Base-by-base conservation (phyloP, 2,797 vertebrate species). In the Phylloscopus collybita region DNA sequence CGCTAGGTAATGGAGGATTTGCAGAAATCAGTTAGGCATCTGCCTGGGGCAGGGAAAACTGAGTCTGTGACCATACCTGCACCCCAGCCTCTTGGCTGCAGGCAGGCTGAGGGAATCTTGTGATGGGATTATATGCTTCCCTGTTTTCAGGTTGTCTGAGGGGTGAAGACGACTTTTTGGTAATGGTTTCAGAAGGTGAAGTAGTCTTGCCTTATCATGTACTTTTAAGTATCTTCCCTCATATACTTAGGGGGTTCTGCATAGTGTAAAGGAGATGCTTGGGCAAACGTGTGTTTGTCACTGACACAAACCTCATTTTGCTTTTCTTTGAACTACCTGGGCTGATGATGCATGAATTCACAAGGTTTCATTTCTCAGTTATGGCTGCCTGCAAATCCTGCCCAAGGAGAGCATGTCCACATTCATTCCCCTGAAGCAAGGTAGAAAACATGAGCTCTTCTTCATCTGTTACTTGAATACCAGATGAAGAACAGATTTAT, bases 1-100 rank as follows among this genome's bases (percentile, higher is more conserved):
- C 0, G 9, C 88, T 93, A 95, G 94, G 93, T 94, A 95, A 94
- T 84, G 88, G 87, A 93, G 75, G 70, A 67, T 95, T 92, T 96
- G 95, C 78, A 86, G 80, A 88, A 93, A 86, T 94, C 78, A 50
- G 72, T 94, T 81, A 74, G 93, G 64, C 61, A 6, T 81, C 96
- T 95, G 80, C 93, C 86, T 60, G 79, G 79, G 69, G 69, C 42
- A 65, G 11, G 59, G 71, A 66, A 93, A 94, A 95, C 49, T 45
- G 69, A 76, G 57, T 79, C 80, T 1, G 0, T 69, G 44, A 62
- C 86, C 85, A 72, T 73, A 60, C 20, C 47, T 85, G 32, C 45
- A 40, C 17, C 72, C 16, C 42, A 38, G 25, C 42, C 40, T 42
- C 66, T 86, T 62, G 64, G 40, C 54, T 90, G 10, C 18, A 25